Conservation (phyloP, 2,797 vertebrate genomes). For the Myotis daubentonii region DNA sequence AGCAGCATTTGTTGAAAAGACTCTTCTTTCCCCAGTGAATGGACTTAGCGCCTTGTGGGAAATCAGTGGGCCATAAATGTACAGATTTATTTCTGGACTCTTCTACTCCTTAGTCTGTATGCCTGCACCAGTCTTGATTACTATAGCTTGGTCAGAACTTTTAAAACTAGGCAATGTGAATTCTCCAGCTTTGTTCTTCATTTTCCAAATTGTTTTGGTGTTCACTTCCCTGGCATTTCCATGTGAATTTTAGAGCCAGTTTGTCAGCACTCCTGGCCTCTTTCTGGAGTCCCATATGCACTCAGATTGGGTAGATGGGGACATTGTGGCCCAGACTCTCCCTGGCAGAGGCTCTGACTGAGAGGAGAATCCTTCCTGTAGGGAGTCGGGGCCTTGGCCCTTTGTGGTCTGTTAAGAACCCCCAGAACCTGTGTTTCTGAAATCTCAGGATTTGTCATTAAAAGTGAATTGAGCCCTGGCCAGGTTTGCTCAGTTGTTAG, state of each 20-base stretch:
- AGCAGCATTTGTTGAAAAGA: background rate
- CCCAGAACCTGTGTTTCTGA: background rate
- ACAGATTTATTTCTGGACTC: background rate
- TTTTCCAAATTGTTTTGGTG: background rate
- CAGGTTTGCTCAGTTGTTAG: too few relatives aligned
- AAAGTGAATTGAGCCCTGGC: background rate
- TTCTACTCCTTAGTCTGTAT: background rate
- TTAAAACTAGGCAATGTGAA: background rate
- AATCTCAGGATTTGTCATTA: background rate
- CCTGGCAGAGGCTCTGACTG: background rate
- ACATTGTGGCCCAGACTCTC: background rate
- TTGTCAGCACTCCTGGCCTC: background rate
- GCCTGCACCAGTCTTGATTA: background rate
- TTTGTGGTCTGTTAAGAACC: too few relatives aligned
- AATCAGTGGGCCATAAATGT: background rate
- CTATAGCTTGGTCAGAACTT: background rate
- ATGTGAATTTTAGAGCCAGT: background rate
- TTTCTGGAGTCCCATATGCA: background rate
- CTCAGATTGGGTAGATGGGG: background rate
- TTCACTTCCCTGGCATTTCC: background rate
- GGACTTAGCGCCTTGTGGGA: background rate
- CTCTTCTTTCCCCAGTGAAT: background rate
- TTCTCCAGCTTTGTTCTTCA: background rate
- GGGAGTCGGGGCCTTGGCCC: background rate
- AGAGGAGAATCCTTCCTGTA: background rate